Base-by-base conservation (phyloP, 1,140 invertebrate species). In the Drosophila rhopaloa region DNA sequence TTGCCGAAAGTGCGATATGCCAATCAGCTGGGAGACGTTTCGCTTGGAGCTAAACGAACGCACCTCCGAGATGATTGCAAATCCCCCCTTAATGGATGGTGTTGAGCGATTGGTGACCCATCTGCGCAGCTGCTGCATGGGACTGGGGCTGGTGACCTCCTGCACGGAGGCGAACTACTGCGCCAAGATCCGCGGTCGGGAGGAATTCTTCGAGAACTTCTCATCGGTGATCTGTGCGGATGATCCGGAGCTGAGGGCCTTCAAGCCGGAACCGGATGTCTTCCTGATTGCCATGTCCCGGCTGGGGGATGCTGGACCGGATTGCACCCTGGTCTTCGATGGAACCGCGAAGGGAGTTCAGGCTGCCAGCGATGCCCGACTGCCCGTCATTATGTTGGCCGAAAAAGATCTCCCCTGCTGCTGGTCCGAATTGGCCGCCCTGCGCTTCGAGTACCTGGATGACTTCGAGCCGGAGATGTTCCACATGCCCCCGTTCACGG, bases 231-330 rank as follows among this genome's bases (percentile, higher is more conserved):
- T 96, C 74, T 97, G 96, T 3, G 95, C 96, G 48, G 95, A 96
- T 16, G 98, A 99, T 93, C 94, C 96, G 6, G 97, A 98, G 70
- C 96, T 99, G 0, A 96, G 96, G 81, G 93, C 94, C 60, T 97
- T 97, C 35, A 99, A 99, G 93, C 98, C 98, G 11, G 94, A 95
- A 59, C 98, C 98, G 0, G 98, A 99, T 92, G 97, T 98, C 88
- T 99, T 98, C 92, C 90, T 98, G n/a, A 94, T 98, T 0, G 96
- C 96, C 75, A 97, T 97, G 14, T 93, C 94, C 0, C 93, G 97
- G 71, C 98, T 99, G 92, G 92, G 94, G 0, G 95, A 96, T 57
- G 96, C 96, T 8, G 89, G 95, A 46, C 94, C 95, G 7, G 94
- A 94, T 19, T 94, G 95, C 95, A 97, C 97, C 84, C 93, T 99